Conservation (phyloP, 2,113 vertebrate genomes). For the Choloepus hoffmanni region DNA sequence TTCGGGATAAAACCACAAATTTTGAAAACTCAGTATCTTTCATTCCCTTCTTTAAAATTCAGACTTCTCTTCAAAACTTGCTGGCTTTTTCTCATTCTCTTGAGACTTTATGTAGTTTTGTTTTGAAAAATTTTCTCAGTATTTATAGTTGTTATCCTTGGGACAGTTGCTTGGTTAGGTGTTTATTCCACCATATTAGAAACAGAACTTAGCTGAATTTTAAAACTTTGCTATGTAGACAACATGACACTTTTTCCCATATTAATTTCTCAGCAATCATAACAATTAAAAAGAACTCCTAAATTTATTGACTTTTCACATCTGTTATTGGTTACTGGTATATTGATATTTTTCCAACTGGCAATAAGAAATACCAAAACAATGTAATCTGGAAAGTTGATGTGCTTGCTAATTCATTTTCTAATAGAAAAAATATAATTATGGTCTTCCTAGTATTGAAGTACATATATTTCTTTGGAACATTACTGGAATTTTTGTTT, state of each 20-base stretch:
- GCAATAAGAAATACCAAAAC: conserved; percentile 32
- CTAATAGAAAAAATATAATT: conserved; percentile 53
- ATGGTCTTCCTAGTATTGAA: neutral
- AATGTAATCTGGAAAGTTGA: conserved; percentile 42
- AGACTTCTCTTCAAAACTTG: neutral
- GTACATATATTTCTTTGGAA: neutral
- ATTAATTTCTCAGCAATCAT: neutral
- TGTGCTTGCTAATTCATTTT: conserved; percentile 34
- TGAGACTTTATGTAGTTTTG: neutral
- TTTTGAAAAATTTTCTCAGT: neutral
- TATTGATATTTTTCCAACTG: conserved; percentile 22
- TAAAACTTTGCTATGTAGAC: neutral
- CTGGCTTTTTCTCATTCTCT: neutral
- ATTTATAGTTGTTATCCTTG: neutral
- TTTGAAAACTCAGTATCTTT: neutral
- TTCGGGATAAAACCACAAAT: neutral
- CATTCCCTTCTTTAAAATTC: neutral
- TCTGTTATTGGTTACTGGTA: neutral
- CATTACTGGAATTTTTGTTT: neutral
- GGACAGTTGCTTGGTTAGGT: neutral
- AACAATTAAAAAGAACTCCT: neutral
- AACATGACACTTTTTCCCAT: neutral
- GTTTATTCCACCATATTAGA: neutral
- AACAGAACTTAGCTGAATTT: neutral
- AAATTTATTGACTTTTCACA: conserved; percentile 41